A percentile compares a stretch with the other conserved stretches of the same genome.
These are phyloP conservation scores for Argentina silus DNA, from an alignment of 2,797 vertebrate genomes.

Conservation along the genomic window DNA sequence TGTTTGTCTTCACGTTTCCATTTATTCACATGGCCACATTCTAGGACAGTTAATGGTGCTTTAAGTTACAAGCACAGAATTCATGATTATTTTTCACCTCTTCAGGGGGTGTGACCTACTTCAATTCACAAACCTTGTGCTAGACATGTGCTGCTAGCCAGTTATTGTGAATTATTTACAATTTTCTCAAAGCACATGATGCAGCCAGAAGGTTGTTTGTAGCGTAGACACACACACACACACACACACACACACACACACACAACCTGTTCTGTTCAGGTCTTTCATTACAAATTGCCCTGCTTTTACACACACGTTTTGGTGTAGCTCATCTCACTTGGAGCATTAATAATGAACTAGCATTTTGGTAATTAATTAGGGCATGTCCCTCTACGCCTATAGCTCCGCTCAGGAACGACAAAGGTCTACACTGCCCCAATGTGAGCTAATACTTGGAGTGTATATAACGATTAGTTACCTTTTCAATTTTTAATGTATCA, in stretches of 20 bases:
- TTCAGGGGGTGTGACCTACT: neutral
- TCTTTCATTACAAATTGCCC: neutral
- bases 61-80: neutral
- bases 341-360: neutral
- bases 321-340: neutral
- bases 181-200: constrained; percentile 6
- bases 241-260: neutral
- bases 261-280: neutral
- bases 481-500: neutral
- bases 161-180: constrained; percentile 36
- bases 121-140: constrained; percentile 1
- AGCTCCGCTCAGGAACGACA: neutral
- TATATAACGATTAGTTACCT: neutral
- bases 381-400: neutral
- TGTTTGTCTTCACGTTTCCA: neutral
- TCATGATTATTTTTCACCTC: neutral
- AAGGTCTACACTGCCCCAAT: neutral
- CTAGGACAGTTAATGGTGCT: neutral
- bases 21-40: neutral
- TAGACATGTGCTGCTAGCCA: neutral
- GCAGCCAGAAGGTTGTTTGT: neutral
- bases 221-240: neutral
- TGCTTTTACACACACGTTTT: neutral
- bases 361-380: neutral
- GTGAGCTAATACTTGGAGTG: neutral